These are phyloP conservation scores for Porites lobata DNA, from an alignment of 92 coral and sea anemone species.

Conservation along the genomic window DNA sequence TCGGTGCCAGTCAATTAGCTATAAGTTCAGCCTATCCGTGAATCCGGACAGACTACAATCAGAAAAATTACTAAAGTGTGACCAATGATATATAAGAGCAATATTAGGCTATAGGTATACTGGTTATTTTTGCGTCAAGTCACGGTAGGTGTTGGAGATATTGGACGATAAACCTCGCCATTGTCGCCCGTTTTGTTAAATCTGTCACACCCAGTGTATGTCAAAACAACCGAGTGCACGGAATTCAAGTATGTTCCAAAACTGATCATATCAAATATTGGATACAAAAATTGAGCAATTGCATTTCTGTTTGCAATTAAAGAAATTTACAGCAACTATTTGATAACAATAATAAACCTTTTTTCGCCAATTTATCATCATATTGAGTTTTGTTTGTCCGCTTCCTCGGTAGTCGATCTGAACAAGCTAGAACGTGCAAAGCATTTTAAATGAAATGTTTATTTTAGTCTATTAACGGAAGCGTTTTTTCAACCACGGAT, in stretches of 20 bases:
- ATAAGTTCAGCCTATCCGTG: not conserved
- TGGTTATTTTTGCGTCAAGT: constrained; percentile 29
- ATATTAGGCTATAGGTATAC: constrained; percentile 27
- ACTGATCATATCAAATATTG: not conserved
- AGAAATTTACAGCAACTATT: not conserved
- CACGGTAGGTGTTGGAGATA: constrained; percentile 35
- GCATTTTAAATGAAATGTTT: not conserved
- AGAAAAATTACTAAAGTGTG: not conserved
- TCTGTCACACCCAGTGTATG: constrained; percentile 27
- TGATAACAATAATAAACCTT: not conserved
- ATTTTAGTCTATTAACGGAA: not conserved
- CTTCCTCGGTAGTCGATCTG: not conserved
- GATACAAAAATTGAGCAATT: not conserved
- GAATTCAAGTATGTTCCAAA: constrained; percentile 33
- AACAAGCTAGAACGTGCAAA: too few species aligned
- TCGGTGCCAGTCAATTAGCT: not conserved
- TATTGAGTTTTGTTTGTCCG: not conserved
- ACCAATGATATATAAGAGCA: constrained; percentile 20
- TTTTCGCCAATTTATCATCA: too few species aligned
- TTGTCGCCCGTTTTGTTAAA: constrained; percentile 43
- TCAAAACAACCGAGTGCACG: constrained; percentile 31
- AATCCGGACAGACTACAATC: not conserved
- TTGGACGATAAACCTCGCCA: constrained; percentile 22
- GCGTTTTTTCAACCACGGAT: not conserved
- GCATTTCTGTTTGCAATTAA: not conserved